A percentile compares a stretch with the other conserved stretches of the same genome.
phyloP scores from a whole-genome alignment of 2,888 invertebrate genomes.

The Mythimna impura region DNA sequence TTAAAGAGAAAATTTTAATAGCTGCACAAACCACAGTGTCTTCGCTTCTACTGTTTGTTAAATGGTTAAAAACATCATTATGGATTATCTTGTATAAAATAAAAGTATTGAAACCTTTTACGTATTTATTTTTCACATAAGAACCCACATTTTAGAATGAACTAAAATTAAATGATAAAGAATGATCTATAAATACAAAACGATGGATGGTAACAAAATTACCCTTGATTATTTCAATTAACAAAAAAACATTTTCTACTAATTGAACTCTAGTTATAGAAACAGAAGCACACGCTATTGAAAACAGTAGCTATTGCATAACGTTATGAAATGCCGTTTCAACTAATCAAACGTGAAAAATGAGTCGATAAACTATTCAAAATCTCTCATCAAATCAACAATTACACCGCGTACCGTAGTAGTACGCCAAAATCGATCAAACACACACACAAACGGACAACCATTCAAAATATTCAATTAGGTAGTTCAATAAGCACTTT shows the following conservation, averaged over 20 bases:
- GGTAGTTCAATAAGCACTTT: conserved; percentile 63
- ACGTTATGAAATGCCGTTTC: conserved; percentile 16
- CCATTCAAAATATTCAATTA: conserved; percentile 65
- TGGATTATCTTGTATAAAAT: conserved; percentile 65
- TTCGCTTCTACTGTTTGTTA: conserved; percentile 63
- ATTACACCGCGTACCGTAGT: conserved; percentile 57
- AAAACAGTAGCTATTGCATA: conserved; percentile 15
- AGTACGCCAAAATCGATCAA: conserved; percentile 59
- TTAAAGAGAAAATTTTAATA: conserved; percentile 48
- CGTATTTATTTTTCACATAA: conserved; percentile 39
- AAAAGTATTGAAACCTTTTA: conserved; percentile 61
- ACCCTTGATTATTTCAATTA: background rate
- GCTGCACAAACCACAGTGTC: conserved; percentile 63
- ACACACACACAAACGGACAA: conserved; percentile 55
- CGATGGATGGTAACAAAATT: background rate
- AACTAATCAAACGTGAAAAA: conserved; percentile 15
- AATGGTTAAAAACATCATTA: conserved; percentile 51
- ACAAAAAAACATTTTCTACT: background rate
- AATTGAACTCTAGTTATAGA: background rate
- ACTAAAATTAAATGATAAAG: too few relatives aligned
- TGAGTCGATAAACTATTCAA: conserved; percentile 9
- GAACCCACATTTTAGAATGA: background rate
- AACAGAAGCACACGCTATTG: conserved; percentile 7
- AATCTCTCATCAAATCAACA: conserved; percentile 43
- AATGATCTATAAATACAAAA: background rate